A percentile compares a stretch with the other conserved stretches of the same genome.
Conservation (phyloP, 2,797 vertebrate genomes). For the Macropus fuliginosus region DNA sequence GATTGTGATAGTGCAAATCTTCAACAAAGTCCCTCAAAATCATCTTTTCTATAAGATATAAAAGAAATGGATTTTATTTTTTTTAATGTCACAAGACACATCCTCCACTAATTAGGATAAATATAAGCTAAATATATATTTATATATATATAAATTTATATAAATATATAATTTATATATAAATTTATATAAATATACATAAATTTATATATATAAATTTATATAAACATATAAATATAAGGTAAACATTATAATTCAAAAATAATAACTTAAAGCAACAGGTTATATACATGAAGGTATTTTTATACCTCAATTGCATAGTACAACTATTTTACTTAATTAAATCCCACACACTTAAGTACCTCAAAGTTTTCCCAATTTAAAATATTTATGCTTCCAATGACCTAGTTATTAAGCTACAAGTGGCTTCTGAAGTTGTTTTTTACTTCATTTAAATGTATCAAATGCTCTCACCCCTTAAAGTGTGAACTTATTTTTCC, state of each 20-base stretch:
- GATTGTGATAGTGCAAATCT: slow-evolving; percentile 25
- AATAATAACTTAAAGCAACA: neutral
- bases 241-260: neutral
- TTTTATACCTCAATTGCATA: neutral
- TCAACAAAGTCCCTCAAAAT: neutral
- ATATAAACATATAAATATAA: too few relatives aligned
- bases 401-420: neutral
- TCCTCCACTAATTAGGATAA: neutral
- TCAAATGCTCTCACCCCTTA: neutral
- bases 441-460: neutral
- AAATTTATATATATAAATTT: too few relatives aligned
- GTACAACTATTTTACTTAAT: neutral
- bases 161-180: too few relatives aligned
- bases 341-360: slow-evolving; percentile 36
- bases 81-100: neutral
- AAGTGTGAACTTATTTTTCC: neutral
- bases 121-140: neutral
- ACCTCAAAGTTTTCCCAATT: neutral
- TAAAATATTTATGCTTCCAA: neutral
- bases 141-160: too few relatives aligned
- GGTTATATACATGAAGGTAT: neutral
- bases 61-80: neutral
- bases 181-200: too few relatives aligned
- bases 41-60: slow-evolving; percentile 11
- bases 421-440: neutral